Evolutionary conservation across 37 sponge, comb jelly and placozoan species (phyloP).

Genomic region (Aphrocallistes beatrix): DNA sequence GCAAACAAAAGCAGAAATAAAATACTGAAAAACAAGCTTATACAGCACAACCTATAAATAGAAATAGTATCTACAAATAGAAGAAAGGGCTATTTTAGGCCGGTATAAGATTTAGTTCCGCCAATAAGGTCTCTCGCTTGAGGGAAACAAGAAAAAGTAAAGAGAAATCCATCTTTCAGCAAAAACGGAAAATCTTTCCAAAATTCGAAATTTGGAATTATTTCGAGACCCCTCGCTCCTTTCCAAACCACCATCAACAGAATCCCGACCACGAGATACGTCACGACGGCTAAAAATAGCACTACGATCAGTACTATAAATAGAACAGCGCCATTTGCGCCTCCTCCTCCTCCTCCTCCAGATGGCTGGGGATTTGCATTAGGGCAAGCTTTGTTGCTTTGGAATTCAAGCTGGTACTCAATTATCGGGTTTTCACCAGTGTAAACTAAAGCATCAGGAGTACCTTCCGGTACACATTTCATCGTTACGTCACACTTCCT

Average conservation of each 20-base stretch:
- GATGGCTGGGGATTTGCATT: neutral
- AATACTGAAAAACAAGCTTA: neutral
- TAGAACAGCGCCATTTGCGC: neutral
- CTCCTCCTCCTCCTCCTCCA: neutral
- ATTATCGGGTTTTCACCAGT: neutral
- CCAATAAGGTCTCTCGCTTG: neutral
- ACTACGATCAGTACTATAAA: neutral
- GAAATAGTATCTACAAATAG: neutral
- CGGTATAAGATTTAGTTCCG: neutral
- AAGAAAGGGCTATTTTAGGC: neutral
- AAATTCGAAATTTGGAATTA: slow-evolving; percentile 49
- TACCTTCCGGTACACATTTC: neutral
- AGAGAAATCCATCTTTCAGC: slow-evolving; percentile 31
- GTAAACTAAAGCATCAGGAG: neutral
- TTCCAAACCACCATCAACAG: slow-evolving; percentile 32
- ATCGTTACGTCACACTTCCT: neutral
- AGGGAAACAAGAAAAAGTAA: neutral
- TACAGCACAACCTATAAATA: neutral
- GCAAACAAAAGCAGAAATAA: neutral
- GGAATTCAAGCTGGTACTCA: neutral
- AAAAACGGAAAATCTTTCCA: slow-evolving; percentile 62
- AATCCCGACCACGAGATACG: slow-evolving; percentile 46
- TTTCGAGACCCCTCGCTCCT: slow-evolving; percentile 56
- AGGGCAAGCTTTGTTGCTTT: neutral
- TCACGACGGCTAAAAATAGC: slow-evolving; percentile 6